phyloP scores from a whole-genome alignment of 2,113 vertebrate species.

The Gavialis gangeticus region DNA sequence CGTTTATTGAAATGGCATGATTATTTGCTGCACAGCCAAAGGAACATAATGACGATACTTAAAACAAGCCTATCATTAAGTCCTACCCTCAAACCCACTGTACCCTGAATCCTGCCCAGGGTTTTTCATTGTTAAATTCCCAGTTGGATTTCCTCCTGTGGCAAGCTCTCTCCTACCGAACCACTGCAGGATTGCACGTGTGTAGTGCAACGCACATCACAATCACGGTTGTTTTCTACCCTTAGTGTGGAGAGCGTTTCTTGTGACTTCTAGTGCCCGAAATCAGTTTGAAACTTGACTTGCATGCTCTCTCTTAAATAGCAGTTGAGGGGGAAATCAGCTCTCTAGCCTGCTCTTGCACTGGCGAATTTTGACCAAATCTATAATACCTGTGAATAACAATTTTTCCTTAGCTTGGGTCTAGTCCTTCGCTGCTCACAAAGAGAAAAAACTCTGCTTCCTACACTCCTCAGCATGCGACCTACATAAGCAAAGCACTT shows the following conservation, averaged over 20 bases:
- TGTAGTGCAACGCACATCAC: not conserved
- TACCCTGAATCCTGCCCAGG: not conserved
- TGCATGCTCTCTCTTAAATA: not conserved
- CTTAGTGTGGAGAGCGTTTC: not conserved
- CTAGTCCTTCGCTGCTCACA: not conserved
- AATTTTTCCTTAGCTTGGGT: not conserved
- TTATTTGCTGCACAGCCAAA: not conserved
- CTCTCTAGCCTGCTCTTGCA: not conserved
- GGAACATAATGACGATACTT: not conserved
- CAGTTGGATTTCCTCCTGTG: not conserved
- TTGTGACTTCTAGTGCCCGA: not conserved
- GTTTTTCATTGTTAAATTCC: not conserved
- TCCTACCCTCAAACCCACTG: not conserved
- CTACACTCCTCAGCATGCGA: not conserved
- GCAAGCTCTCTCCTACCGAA: not conserved
- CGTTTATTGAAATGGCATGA: not conserved
- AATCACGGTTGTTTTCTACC: not conserved
- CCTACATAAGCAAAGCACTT: not conserved
- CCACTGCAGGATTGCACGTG: not conserved
- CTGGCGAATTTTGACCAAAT: not conserved
- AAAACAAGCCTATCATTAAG: not conserved
- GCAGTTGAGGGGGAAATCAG: not conserved
- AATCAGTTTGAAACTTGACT: not conserved
- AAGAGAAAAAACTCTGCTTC: not conserved
- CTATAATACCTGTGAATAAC: not conserved